Percentiles rank a stretch among this genome's conserved stretches.
Conservation (phyloP, 2,888 invertebrate species). For the Cancer borealis region DNA sequence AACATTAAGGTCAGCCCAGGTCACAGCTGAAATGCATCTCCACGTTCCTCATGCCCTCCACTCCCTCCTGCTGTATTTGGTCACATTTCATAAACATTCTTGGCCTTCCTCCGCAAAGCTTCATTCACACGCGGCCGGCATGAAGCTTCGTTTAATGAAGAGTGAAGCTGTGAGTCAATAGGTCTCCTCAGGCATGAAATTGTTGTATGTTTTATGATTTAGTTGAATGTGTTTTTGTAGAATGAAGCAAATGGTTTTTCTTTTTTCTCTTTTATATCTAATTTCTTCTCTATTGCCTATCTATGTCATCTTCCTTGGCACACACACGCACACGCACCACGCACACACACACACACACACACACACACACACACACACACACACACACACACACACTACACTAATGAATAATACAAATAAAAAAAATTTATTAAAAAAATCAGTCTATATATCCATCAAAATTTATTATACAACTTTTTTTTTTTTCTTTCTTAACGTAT, state of each 20-base stretch:
- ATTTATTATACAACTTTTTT: not conserved
- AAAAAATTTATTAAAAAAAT: not conserved
- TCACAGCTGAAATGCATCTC: not conserved
- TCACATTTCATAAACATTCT: not conserved
- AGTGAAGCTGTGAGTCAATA: not conserved
- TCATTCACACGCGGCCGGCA: not conserved
- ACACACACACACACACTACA: not conserved
- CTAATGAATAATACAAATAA: constrained; percentile 7
- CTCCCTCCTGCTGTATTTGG: not conserved
- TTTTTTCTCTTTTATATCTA: no score
- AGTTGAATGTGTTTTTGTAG: no score
- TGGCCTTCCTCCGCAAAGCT: not conserved
- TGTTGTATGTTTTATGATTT: no score
- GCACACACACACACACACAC: no score
- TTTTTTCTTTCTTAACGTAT: not conserved
- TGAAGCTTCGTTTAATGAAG: not conserved
- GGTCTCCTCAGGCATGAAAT: not conserved
- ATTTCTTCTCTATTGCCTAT: no score
- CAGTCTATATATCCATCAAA: not conserved
- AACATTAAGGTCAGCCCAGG: not conserved
- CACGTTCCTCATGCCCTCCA: not conserved
- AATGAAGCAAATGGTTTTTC: no score
- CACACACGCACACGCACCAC: no score
- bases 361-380: no score
- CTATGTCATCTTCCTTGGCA: no score